These are phyloP conservation scores for Apomyelois bistriatella DNA, from an alignment of 2,888 invertebrate genomes.

Conservation along the genomic window DNA sequence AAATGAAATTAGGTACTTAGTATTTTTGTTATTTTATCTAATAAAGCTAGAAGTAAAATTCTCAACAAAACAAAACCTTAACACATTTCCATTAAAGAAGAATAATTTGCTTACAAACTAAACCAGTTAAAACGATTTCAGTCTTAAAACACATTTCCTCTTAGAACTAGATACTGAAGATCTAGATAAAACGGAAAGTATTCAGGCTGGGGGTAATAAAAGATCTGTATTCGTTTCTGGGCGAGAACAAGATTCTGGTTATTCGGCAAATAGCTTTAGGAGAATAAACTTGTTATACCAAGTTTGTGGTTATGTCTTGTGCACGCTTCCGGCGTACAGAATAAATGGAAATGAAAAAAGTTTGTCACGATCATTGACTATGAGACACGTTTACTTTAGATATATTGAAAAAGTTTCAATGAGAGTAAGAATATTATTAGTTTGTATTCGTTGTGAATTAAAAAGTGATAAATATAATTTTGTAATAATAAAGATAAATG, in stretches of 20 bases:
- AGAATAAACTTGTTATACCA: conserved; percentile 10
- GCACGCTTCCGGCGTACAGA: conserved; percentile 6
- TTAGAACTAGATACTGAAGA: background rate
- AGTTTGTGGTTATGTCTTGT: conserved; percentile 11
- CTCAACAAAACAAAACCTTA: no score
- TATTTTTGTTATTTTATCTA: no score
- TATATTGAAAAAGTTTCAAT: conserved; percentile 10
- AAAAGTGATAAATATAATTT: no score
- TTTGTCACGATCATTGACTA: conserved; percentile 17
- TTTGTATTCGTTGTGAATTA: background rate
- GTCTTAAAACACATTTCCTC: background rate
- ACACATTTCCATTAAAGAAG: no score
- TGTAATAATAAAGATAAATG: no score
- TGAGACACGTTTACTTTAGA: background rate
- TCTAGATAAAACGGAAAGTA: background rate
- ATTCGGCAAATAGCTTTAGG: conserved; percentile 11
- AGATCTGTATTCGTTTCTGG: background rate
- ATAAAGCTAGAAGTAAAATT: no score
- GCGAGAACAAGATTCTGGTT: background rate
- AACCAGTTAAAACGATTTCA: background rate
- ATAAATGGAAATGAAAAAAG: conserved; percentile 17
- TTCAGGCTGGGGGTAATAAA: background rate
- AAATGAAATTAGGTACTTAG: no score
- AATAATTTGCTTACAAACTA: no score
- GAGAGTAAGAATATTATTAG: background rate